phyloP scores from a whole-genome alignment of 2,113 vertebrate species.

The Verasper variegatus region DNA sequence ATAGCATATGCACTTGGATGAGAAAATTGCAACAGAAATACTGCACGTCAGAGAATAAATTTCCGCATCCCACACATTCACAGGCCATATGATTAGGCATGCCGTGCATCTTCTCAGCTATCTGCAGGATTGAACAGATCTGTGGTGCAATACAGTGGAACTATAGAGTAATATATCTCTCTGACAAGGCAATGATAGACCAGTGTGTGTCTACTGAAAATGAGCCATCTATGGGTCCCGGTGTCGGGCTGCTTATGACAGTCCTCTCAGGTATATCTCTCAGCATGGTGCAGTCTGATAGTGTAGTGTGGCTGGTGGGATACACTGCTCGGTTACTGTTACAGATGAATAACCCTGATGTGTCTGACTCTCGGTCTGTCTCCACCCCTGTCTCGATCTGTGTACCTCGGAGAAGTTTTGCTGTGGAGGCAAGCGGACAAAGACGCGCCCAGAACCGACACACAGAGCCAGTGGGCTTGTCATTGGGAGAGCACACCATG shows the following conservation, averaged over 20 bases:
- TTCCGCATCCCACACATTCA: slow-evolving; percentile 21
- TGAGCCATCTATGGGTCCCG: slow-evolving; percentile 68
- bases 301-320: slow-evolving; percentile 54
- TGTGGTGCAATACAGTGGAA: slow-evolving; percentile 60
- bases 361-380: slow-evolving; percentile 59
- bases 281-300: slow-evolving; percentile 67
- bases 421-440: slow-evolving; percentile 47
- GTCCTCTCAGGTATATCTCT: slow-evolving; percentile 75
- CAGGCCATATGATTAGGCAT: slow-evolving; percentile 57
- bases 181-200: slow-evolving; percentile 74
- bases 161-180: slow-evolving; percentile 62
- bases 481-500: slow-evolving; percentile 71
- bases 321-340: slow-evolving; percentile 72
- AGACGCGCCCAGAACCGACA: slow-evolving; percentile 44
- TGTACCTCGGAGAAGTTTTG: slow-evolving; percentile 56
- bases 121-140: slow-evolving; percentile 62
- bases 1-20: slow-evolving; percentile 17
- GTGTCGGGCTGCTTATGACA: slow-evolving; percentile 55
- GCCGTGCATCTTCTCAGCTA: slow-evolving; percentile 59
- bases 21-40: slow-evolving; percentile 20
- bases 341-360: slow-evolving; percentile 73
- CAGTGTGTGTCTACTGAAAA: slow-evolving; percentile 60
- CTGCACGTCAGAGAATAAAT: slow-evolving; percentile 19
- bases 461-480: slow-evolving; percentile 72
- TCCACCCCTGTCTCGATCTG: slow-evolving; percentile 57